These are phyloP conservation scores for Orussus abietinus DNA, from an alignment of 1,140 invertebrate genomes.

Conservation along the genomic window DNA sequence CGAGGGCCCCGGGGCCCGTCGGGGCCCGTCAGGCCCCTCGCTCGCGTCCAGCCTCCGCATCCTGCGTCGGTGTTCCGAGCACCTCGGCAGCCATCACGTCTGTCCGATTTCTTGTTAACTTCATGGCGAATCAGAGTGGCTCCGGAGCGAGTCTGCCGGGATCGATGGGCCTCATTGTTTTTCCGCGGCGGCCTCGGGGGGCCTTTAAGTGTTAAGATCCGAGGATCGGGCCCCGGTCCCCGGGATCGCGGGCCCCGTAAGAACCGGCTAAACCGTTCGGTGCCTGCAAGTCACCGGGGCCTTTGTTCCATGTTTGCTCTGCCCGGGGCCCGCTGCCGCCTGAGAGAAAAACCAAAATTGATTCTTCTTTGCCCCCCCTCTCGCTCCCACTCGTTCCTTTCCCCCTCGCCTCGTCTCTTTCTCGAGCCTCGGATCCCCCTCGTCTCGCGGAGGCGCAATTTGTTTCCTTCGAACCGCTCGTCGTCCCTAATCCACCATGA, in stretches of 20 bases:
- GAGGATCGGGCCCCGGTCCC: no score
- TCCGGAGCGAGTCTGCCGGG: conserved; percentile 27
- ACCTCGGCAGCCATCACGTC: conserved; percentile 22
- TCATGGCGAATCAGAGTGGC: conserved; percentile 42
- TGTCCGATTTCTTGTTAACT: conserved; percentile 32
- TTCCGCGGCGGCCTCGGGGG: conserved; percentile 22
- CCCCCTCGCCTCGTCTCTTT: background rate
- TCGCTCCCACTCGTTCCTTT: conserved; percentile 9
- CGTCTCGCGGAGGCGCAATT: no score
- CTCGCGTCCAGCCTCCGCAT: no score
- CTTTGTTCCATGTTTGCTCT: conserved; percentile 45
- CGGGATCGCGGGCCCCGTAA: conserved; percentile 20
- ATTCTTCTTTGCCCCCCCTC: conserved; percentile 38
- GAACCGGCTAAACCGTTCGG: conserved; percentile 18
- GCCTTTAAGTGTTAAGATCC: background rate
- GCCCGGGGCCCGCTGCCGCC: conserved; percentile 22
- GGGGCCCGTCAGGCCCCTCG: no score
- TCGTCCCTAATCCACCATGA: background rate
- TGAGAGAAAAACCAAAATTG: conserved; percentile 45
- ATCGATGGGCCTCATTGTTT: conserved; percentile 39
- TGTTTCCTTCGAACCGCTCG: background rate
- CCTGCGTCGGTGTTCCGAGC: no score
- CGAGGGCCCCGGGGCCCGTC: no score
- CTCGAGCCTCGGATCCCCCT: background rate
- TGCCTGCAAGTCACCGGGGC: conserved; percentile 39